Evolutionary conservation across 1,140 invertebrate species (phyloP).

Genomic region (Drosophila grimshawi): DNA sequence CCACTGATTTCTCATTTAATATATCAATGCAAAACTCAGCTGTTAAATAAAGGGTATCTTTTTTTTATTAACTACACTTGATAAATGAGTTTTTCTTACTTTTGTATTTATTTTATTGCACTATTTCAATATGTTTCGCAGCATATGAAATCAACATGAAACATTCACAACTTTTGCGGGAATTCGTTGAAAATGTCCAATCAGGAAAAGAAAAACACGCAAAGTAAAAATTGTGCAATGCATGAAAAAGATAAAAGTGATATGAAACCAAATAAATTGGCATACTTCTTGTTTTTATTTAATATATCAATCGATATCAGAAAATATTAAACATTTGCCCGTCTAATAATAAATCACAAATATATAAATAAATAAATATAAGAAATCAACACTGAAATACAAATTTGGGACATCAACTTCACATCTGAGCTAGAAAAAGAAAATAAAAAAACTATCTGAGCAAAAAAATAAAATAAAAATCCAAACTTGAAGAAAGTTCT

Average conservation of each 20-base stretch:
- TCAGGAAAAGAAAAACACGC: constrained; percentile 1
- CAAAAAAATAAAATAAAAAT: no score
- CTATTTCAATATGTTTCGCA: constrained; percentile 44
- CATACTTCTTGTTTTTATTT: constrained; percentile 12
- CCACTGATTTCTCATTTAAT: not conserved
- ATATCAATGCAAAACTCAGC: not conserved
- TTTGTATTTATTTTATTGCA: constrained; percentile 49
- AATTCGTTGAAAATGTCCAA: constrained; percentile 6
- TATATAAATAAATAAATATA: not conserved
- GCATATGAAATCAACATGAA: constrained; percentile 44
- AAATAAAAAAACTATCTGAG: no score
- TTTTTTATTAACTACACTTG: no score
- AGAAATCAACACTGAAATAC: no score
- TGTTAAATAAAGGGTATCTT: no score
- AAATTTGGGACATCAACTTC: no score
- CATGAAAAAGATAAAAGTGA: not conserved
- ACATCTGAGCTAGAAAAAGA: no score
- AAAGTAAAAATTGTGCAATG: constrained; percentile 13
- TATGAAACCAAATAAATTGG: not conserved
- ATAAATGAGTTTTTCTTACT: not conserved
- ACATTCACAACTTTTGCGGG: constrained; percentile 31
- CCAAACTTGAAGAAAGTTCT: no score
- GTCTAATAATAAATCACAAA: constrained; percentile 10
- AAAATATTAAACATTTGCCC: not conserved
- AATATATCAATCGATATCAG: constrained; percentile 14